A percentile compares a stretch with the other conserved stretches of the same genome.
These are phyloP conservation scores for Ceryle rudis DNA, from an alignment of 2,797 vertebrate species.

Conservation along the genomic window DNA sequence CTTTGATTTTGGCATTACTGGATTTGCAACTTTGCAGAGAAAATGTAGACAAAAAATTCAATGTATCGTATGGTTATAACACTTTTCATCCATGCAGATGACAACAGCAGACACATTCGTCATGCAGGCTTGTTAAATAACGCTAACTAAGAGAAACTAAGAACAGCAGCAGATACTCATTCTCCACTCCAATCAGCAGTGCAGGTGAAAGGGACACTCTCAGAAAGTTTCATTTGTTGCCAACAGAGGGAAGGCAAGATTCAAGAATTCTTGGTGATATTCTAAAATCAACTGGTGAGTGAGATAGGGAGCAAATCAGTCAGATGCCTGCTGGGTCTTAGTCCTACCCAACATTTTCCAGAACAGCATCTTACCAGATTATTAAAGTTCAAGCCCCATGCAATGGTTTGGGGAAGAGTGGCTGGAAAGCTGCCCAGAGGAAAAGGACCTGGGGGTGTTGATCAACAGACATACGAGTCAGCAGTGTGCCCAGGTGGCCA, in stretches of 20 bases:
- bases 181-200: neutral
- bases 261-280: neutral
- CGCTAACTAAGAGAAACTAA: neutral
- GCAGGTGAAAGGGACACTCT: neutral
- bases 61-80: neutral
- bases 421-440: neutral
- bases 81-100: neutral
- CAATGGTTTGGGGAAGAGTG: neutral
- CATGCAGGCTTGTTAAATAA: neutral
- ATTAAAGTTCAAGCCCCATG: neutral
- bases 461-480: too few species aligned
- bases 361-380: neutral
- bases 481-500: too few species aligned
- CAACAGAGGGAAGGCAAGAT: neutral
- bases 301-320: neutral
- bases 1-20: neutral
- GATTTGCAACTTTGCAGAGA: neutral
- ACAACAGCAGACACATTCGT: neutral
- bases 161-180: neutral
- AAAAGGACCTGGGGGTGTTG: too few species aligned
- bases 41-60: neutral
- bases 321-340: neutral
- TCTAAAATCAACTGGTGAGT: neutral
- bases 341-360: neutral
- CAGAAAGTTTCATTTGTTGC: neutral